phyloP scores from a whole-genome alignment of 2,113 vertebrate genomes.

The Oreotrochilus melanogaster region DNA sequence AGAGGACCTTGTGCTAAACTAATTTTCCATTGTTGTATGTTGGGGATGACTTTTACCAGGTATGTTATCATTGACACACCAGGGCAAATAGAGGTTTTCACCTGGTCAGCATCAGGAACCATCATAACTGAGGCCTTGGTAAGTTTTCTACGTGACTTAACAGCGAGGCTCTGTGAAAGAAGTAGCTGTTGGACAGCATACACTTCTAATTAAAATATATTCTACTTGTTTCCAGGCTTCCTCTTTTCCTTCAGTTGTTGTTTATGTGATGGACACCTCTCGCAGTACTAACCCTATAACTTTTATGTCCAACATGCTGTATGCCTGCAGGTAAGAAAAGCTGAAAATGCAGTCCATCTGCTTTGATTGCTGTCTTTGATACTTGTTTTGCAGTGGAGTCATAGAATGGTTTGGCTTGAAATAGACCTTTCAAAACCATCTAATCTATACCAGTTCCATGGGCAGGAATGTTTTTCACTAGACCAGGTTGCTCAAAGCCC shows the following conservation, averaged over 20 bases:
- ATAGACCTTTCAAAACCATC: too few relatives aligned
- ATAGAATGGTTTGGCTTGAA: too few relatives aligned
- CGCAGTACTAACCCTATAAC: conserved; percentile 94
- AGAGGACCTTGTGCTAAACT: neutral
- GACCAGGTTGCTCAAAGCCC: too few relatives aligned
- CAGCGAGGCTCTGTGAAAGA: neutral
- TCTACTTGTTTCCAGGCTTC: conserved; percentile 83
- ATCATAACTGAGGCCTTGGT: conserved; percentile 98
- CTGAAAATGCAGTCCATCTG: neutral
- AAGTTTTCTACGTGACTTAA: neutral
- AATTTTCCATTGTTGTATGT: neutral
- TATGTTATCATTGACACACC: conserved; percentile 97
- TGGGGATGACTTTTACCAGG: conserved; percentile 68
- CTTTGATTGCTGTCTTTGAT: neutral
- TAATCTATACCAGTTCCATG: too few relatives aligned
- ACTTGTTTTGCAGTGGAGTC: neutral
- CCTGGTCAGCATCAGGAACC: conserved; percentile 97
- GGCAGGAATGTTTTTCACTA: too few relatives aligned
- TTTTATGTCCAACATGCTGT: conserved; percentile 99
- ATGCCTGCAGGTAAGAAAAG: conserved; percentile 93
- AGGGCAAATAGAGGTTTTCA: conserved; percentile 98
- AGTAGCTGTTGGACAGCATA: neutral
- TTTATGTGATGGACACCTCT: conserved; percentile 98
- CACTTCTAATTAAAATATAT: neutral
- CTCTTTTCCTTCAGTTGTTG: conserved; percentile 91